phyloP scores from a whole-genome alignment of 2,113 vertebrate genomes.

The Panurus biarmicus region DNA sequence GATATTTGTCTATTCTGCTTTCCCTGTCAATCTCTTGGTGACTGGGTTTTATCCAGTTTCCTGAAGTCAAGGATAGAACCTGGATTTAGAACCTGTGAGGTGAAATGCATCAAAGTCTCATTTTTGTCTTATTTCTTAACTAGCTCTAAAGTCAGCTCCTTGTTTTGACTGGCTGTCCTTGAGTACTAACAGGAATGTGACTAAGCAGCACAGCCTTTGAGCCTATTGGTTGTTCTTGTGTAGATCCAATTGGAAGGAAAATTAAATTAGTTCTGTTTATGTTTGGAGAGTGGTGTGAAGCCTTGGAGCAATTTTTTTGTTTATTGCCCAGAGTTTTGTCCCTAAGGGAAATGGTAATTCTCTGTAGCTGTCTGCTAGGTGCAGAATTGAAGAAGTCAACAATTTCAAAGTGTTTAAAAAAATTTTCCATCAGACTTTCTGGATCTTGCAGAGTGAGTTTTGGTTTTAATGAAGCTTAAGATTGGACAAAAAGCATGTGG shows the following conservation, averaged over 20 bases:
- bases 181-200: neutral
- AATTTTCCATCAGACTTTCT: neutral
- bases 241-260: neutral
- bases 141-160: neutral
- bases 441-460: neutral
- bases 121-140: neutral
- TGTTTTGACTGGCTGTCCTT: conserved; percentile 25
- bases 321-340: neutral
- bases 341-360: neutral
- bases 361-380: neutral
- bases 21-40: neutral
- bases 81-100: neutral
- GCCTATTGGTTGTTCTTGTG: neutral
- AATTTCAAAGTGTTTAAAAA: neutral
- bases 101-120: neutral
- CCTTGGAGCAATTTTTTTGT: neutral
- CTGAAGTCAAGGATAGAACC: neutral
- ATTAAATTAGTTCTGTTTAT: conserved; percentile 1
- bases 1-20: neutral
- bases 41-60: neutral
- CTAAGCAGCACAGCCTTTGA: neutral
- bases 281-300: neutral
- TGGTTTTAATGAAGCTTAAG: neutral
- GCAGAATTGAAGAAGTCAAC: neutral
- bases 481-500: neutral